Base-by-base conservation (phyloP, 2,113 vertebrate genomes). In the Collichthys lucidus region DNA sequence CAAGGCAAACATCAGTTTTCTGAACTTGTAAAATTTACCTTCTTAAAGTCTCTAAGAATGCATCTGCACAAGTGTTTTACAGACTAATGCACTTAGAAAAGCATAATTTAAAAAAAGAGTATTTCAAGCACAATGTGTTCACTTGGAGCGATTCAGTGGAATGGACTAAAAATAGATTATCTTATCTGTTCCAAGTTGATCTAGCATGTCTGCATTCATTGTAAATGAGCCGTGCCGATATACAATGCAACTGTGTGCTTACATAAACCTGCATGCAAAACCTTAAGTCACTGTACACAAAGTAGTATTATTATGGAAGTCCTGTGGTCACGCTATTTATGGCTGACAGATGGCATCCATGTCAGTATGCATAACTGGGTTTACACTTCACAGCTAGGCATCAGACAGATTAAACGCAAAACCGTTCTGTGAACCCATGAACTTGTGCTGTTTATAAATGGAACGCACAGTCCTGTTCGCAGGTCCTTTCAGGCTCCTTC, bases 331-430 rank as follows among this genome's bases (percentile, higher is more conserved):
- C 4, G 26, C 47, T 83, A 71, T 86, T 86, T 76, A 69, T 73
- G 22, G 67, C 46, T 78, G 59, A 73, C 83, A 68, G 82, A 77
- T 86, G 77, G 77, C 56, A 47, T 77, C 79, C 17, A 26, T 81
- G 74, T 74, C 73, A 46, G 42, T 5, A n/a, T 77, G 67, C 57
- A 40, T 76, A 46, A 64, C 68, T 66, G 57, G 84, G 67, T 79
- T 86, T 80, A 61, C 80, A 77, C 84, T 71, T 86, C 71, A 5
- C 11, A 63, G 75, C 62, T 5, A 67, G 65, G 56, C 68, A 77
- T 88, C 85, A 81, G 75, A 84, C 66, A 56, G 86, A 65, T 86
- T 79, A 85, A 88, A 81, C 82, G 72, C 26, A 57, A 56, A 71
- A 78, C 79, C 26, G 35, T 53, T 52, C 57, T 9, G 67, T 88